Base-by-base conservation (phyloP, 1,140 invertebrate species). In the Eufriesea mexicana region DNA sequence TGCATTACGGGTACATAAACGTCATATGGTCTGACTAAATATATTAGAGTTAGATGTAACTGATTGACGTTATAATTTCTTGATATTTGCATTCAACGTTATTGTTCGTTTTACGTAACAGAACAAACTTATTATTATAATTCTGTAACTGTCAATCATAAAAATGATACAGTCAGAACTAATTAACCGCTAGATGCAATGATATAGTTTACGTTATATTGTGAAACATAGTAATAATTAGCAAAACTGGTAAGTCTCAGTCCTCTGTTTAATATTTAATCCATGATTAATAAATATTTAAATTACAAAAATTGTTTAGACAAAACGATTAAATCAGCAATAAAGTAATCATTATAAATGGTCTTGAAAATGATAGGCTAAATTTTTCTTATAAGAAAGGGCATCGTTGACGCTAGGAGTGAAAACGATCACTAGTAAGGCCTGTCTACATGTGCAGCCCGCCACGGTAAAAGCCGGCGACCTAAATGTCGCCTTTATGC, bases 401-500 rank as follows among this genome's bases (percentile, higher is more conserved):
- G 47, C 54, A 62, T 51, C 45, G 25, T 9, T 23, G 35, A 16
- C 23, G 68, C 57, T 10, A 57, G 61, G 12, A 76, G 73, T 14
- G 79, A 57, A 67, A 81, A 81, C 79, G 79, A 81, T 86, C 80
- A 71, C 61, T 64, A 35, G 76, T 55, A 42, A 51, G 51, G 25
- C 47, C 64, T 61, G 66, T 83, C 76, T 85, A 75, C 76, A 59
- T 76, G 75, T 83, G 87, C 62, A 87, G 66, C 57, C 75, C 57
- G 72, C 70, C 86, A 74, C 67, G 84, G 86, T 89, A 88, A 88
- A 89, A 89, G 87, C 87, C 85, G 77, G 79, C 76, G 86, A 89
- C 87, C 87, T 88, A 89, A 89, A 89, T 89, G 87, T 89, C 86
- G 87, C 86, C 86, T 89, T 89, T 89, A 88, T 89, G 87, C 87